Evolutionary conservation across 2,888 invertebrate genomes (phyloP).

Genomic region (Agrotis ipsilon): DNA sequence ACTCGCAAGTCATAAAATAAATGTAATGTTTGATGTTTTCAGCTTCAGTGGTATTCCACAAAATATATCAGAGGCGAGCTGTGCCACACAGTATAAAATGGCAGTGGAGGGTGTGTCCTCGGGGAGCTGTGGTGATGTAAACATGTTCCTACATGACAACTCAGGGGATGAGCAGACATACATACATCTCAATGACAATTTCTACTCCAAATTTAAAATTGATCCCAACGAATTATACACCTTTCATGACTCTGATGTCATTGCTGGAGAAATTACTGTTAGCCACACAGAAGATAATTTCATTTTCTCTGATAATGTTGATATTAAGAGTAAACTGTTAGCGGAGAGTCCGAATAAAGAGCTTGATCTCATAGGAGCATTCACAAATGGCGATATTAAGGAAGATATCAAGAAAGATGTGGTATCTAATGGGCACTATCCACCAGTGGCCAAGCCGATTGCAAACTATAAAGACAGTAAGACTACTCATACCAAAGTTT

Average conservation of each 20-base stretch:
- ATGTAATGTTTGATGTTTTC: conserved; percentile 32
- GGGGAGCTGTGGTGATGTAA: conserved; percentile 85
- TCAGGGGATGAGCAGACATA: conserved; percentile 86
- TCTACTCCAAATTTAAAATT: conserved; percentile 89
- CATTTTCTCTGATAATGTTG: conserved; percentile 81
- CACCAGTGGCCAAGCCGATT: conserved; percentile 64
- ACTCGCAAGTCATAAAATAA: neutral
- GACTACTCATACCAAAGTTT: conserved; percentile 80
- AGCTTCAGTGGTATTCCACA: conserved; percentile 90
- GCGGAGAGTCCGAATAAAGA: conserved; percentile 81
- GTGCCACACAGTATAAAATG: conserved; percentile 89
- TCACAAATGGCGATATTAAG: conserved; percentile 83
- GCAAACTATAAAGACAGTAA: conserved; percentile 73
- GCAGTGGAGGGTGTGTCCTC: conserved; percentile 85
- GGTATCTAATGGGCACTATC: conserved; percentile 83
- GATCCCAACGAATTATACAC: conserved; percentile 89
- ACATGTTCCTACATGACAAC: conserved; percentile 86
- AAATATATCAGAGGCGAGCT: conserved; percentile 89
- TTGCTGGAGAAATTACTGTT: conserved; percentile 88
- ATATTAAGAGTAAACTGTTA: conserved; percentile 77
- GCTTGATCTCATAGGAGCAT: conserved; percentile 75
- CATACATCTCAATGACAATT: conserved; percentile 86
- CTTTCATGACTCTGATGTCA: conserved; percentile 89
- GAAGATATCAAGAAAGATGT: conserved; percentile 76
- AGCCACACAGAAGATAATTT: conserved; percentile 88